Conservation (phyloP, 2,888 invertebrate genomes). For the Acanthosoma haemorrhoidale region DNA sequence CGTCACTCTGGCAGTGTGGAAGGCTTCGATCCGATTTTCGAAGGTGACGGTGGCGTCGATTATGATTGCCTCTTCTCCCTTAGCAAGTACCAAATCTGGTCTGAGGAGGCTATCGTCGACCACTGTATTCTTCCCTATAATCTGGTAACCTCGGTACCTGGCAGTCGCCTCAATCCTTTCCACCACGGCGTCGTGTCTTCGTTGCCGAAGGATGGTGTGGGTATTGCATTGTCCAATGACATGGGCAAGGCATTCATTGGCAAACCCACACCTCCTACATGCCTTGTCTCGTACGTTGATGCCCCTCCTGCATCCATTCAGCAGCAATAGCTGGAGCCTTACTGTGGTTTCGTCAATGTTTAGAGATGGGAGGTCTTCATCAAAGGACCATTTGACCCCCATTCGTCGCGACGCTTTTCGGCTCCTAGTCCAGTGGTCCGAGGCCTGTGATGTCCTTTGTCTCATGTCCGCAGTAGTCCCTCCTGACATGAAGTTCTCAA, state of each 20-base stretch:
- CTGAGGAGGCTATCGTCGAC: conserved; percentile 7
- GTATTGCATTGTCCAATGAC: conserved; percentile 23
- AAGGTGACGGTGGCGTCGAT: conserved; percentile 17
- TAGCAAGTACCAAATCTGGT: not conserved
- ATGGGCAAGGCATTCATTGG: conserved; percentile 5
- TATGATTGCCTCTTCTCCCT: not conserved
- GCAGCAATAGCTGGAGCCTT: not conserved
- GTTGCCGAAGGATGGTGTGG: not conserved
- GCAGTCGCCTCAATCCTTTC: not conserved
- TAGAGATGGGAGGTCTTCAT: not conserved
- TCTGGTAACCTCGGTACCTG: not conserved
- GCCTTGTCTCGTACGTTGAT: not conserved
- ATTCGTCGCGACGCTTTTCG: conserved; percentile 1
- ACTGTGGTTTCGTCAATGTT: not conserved
- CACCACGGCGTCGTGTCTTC: conserved; percentile 18
- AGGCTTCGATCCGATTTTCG: conserved; percentile 2
- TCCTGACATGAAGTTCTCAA: not conserved
- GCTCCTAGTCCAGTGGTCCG: not conserved
- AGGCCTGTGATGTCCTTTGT: not conserved
- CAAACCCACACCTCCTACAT: conserved; percentile 2
- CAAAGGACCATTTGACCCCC: not conserved
- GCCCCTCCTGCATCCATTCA: not conserved
- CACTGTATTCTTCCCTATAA: conserved; percentile 5
- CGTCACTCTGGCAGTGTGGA: not conserved
- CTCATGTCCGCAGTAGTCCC: not conserved